Evolutionary conservation across 1,140 invertebrate genomes (phyloP), one percentile per base, ranked within the genome.

Genomic region (Ectropis grisescens): DNA sequence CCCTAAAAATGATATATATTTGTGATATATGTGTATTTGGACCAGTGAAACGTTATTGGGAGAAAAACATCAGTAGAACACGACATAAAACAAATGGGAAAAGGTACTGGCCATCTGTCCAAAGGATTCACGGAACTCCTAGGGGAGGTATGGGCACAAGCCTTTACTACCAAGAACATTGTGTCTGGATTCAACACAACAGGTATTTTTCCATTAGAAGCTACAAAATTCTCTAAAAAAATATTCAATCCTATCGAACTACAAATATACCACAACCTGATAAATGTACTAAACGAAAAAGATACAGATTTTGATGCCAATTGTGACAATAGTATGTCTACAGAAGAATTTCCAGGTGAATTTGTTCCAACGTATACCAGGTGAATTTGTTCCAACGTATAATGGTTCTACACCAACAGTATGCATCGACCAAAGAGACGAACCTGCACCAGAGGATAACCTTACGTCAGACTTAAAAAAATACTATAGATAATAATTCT

Each of bases 211-310:
- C 25, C 25, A n/a, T 3, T 26, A 26, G 25, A 26, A 6, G 25
- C 25, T 9, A 22, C 19, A 22, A 22, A 22, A 22, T 22, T 22
- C 9, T 9, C 9, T 4, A 22, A 22, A 26, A 8, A 11, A n/a
- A n/a, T 26, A 11, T 26, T 26, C 11, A 26, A 26, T 26, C 7
- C 25, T n/a, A 26, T n/a, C 11, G 7, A 26, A 26, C 11, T 26
- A 26, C 7, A 26, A 26, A 26, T 26, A 26, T 26, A 26, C 25
- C 25, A 26, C 25, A 26, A 26, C 25, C 11, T 26, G 11, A 26
- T 26, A 26, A 26, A 26, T 26, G 25, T n/a, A 8, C 7, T 26
- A 26, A 26, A 26, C 25, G 25, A 26, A 11, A 26, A 26, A n/a
- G 25, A n/a, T 3, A 26, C 25, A 4, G 25, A 26, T 26, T 26